These are phyloP conservation scores for Trachurus trachurus DNA, from an alignment of 2,797 vertebrate species.

Conservation along the genomic window DNA sequence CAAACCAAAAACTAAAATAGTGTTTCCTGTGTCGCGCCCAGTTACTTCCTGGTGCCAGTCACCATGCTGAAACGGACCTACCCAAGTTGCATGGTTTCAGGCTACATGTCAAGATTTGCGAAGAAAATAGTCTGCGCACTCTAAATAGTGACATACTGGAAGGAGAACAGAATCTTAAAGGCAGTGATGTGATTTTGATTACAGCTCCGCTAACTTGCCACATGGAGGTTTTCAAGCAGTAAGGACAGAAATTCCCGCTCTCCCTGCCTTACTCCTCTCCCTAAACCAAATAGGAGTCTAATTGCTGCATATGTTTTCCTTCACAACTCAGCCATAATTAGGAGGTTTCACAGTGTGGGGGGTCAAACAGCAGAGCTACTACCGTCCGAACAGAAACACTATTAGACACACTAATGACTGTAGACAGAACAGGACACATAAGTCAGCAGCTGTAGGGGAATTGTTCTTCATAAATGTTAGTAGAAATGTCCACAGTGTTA, in stretches of 20 bases:
- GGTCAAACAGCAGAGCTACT: conserved; percentile 63
- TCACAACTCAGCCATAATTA: conserved; percentile 63
- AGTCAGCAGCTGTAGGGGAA: conserved; percentile 23
- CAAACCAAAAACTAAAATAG: conserved; percentile 59
- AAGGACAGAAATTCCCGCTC: conserved; percentile 16
- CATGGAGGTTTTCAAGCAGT: conserved; percentile 7
- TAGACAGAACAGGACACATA: conserved; percentile 44
- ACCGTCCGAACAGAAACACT: conserved; percentile 49
- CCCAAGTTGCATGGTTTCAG: conserved; percentile 12
- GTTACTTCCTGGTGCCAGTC: conserved; percentile 54
- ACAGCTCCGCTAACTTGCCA: conserved; percentile 9
- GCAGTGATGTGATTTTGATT: conserved; percentile 53
- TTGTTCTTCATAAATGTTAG: conserved; percentile 21
- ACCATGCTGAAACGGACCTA: conserved; percentile 19
- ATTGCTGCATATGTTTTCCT: conserved; percentile 68
- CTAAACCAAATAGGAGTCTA: conserved; percentile 53
- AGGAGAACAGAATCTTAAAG: conserved; percentile 30
- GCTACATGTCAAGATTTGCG: conserved; percentile 31
- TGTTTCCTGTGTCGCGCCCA: conserved; percentile 57
- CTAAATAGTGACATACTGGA: conserved; percentile 36
- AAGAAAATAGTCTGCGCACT: conserved; percentile 12
- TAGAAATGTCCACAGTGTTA: conserved; percentile 33
- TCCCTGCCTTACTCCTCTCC: conserved; percentile 22
- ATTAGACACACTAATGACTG: conserved; percentile 48
- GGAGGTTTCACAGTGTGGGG: conserved; percentile 50